A percentile compares a stretch with the other conserved stretches of the same genome.
Conservation (phyloP, 2,113 vertebrate species). For the Speoplatyrhinus poulsoni region DNA sequence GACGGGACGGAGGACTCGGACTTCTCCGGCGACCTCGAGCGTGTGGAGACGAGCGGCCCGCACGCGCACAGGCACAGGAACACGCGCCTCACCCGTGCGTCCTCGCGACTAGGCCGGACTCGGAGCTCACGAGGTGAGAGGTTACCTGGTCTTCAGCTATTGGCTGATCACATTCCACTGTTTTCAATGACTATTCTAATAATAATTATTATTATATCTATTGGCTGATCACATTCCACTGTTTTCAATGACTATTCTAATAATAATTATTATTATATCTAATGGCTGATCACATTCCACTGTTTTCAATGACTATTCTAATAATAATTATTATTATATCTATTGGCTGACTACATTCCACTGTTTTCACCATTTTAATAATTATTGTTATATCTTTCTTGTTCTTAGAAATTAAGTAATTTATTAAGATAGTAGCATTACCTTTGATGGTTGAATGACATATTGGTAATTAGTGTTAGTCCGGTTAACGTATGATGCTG, state of each 20-base stretch:
- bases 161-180: neutral
- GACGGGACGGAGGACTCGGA: slow-evolving; percentile 97
- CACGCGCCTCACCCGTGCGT: slow-evolving; percentile 89
- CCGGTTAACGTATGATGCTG: too few species aligned
- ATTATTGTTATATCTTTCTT: too few species aligned
- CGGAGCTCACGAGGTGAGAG: slow-evolving; percentile 55
- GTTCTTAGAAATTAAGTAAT: too few species aligned
- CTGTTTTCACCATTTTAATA: neutral
- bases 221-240: neutral
- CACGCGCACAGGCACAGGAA: slow-evolving; percentile 78
- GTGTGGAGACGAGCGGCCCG: slow-evolving; percentile 85
- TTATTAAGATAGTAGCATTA: too few species aligned
- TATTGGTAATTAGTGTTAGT: too few species aligned
- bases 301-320: neutral
- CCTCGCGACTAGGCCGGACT: slow-evolving; percentile 84
- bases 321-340: too few species aligned
- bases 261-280: too few species aligned
- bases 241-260: neutral
- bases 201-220: too few species aligned
- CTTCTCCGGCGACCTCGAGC: slow-evolving; percentile 93
- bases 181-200: neutral
- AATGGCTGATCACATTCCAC: neutral
- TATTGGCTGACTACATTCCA: neutral
- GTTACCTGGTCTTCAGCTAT: slow-evolving; percentile 83
- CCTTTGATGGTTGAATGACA: too few species aligned